These are phyloP conservation scores for Kryptopterus vitreolus DNA, from an alignment of 2,797 vertebrate genomes.

Conservation along the genomic window DNA sequence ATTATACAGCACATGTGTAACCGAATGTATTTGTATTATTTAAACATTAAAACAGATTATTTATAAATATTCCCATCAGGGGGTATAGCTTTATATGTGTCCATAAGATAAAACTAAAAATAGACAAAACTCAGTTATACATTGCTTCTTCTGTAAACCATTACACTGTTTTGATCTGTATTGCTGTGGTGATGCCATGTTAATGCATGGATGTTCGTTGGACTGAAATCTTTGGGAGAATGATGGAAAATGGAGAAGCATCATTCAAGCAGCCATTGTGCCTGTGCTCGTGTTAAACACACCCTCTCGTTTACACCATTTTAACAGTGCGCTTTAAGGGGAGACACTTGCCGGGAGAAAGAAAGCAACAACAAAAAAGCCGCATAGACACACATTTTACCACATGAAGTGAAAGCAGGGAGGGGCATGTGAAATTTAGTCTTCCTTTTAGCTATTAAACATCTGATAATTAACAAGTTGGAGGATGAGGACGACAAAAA, in stretches of 20 bases:
- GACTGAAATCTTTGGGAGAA: constrained; percentile 13
- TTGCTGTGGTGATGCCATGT: not conserved
- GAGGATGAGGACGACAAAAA: not conserved
- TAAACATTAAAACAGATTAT: not conserved
- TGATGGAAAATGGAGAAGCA: constrained; percentile 36
- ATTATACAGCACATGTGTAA: not conserved
- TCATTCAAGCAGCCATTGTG: constrained; percentile 45
- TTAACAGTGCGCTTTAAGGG: not conserved
- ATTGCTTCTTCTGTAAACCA: not conserved
- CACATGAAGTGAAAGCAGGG: not conserved
- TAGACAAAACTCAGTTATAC: constrained; percentile 6
- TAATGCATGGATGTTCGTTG: not conserved
- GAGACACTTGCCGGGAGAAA: not conserved
- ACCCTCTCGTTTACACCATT: constrained; percentile 33
- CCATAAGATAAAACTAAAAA: not conserved
- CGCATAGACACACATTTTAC: not conserved
- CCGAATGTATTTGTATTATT: not conserved
- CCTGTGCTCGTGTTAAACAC: constrained; percentile 25
- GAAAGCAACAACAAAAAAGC: not conserved
- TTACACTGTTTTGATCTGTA: not conserved
- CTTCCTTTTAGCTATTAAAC: not conserved
- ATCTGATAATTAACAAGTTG: not conserved
- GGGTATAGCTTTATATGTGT: not conserved
- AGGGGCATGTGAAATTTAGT: not conserved
- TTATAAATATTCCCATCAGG: not conserved